phyloP scores from a whole-genome alignment of 2,797 vertebrate genomes.

The Sylvia borin region DNA sequence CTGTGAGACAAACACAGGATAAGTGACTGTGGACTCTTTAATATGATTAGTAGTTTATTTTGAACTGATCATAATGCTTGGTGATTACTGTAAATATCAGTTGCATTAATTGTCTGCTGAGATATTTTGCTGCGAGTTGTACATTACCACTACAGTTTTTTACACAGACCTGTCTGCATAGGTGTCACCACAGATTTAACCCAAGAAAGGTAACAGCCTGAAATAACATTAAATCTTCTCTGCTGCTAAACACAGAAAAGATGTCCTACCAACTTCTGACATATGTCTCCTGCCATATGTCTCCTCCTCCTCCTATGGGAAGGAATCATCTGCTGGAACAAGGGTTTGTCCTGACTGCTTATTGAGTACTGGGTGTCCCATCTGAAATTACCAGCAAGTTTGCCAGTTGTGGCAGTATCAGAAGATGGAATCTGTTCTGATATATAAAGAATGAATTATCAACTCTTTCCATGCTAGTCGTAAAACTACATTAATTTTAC shows the following conservation, averaged over 20 bases:
- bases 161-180: neutral
- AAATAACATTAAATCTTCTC: neutral
- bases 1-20: neutral
- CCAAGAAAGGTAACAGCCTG: neutral
- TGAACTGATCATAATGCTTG: neutral
- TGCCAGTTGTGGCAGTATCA: neutral
- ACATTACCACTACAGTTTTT: neutral
- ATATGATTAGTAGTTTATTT: neutral
- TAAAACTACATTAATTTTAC: neutral
- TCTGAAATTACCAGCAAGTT: neutral
- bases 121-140: constrained; percentile 1
- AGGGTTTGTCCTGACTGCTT: neutral
- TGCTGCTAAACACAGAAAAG: neutral
- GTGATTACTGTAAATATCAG: constrained; percentile 19
- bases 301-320: neutral
- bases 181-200: neutral
- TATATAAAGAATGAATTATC: neutral
- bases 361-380: neutral
- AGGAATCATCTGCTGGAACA: neutral
- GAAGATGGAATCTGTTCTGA: neutral
- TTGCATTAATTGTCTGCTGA: neutral
- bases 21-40: constrained; percentile 42
- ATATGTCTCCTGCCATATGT: neutral
- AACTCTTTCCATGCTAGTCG: neutral
- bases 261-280: neutral